A percentile compares a stretch with the other conserved stretches of the same genome.
These are phyloP conservation scores for Albula glossodonta DNA, from an alignment of 2,113 vertebrate species.

Conservation along the genomic window DNA sequence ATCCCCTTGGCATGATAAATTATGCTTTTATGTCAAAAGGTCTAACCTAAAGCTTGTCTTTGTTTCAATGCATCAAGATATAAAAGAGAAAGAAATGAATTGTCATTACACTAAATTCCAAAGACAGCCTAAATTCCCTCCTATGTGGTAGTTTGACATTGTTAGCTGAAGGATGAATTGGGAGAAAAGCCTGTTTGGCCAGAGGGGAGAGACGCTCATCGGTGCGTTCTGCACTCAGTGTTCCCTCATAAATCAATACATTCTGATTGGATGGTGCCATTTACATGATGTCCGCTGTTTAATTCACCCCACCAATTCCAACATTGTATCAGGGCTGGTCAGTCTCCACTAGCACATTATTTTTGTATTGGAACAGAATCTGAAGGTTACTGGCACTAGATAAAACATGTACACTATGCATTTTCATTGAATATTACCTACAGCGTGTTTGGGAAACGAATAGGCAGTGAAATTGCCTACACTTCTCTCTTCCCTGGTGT, in stretches of 20 bases:
- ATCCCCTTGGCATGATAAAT: no score
- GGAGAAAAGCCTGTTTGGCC: background rate
- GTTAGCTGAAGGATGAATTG: background rate
- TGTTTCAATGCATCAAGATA: no score
- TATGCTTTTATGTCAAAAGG: no score
- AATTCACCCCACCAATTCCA: background rate
- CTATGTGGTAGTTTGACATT: background rate
- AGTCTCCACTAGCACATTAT: background rate
- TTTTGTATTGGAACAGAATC: no score
- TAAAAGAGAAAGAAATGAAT: no score
- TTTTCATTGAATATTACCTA: no score
- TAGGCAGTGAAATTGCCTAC: no score
- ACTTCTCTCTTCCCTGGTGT: no score
- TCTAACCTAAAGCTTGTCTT: no score
- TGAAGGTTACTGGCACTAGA: no score
- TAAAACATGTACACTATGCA: no score
- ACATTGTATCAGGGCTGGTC: background rate
- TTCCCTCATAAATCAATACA: conserved; percentile 2
- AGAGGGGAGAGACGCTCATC: background rate
- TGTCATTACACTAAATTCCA: background rate
- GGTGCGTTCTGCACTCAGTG: background rate
- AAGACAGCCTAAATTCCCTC: background rate
- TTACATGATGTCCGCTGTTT: background rate
- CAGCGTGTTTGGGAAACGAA: no score
- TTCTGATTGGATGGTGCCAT: background rate